Evolutionary conservation across 2,888 invertebrate genomes (phyloP), one percentile per base, ranked within the genome.

Genomic region (Podotricha telesiphe): DNA sequence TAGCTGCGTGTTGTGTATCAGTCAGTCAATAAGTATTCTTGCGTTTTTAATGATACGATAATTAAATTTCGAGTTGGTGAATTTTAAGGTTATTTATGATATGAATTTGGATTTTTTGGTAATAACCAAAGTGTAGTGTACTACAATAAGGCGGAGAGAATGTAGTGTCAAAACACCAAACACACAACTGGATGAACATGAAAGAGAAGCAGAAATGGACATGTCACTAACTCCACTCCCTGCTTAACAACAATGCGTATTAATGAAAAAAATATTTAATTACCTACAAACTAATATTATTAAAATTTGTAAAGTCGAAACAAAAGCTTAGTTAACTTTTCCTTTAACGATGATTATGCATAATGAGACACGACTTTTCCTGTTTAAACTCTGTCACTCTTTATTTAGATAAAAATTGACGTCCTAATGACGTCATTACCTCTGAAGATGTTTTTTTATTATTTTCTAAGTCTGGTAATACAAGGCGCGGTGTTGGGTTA

Each of bases 321-420:
- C 53, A 55, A 55, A 55, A 55, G 34, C 53, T 34, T 34, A 0
- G n/a, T 53, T 3, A 53, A 34, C 53, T 55, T 53, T 53, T 28
- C 53, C 34, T 34, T 55, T 42, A 17, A 55, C 17, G 34, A n/a
- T 17, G 34, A 55, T 55, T 55, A 55, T n/a, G 34, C 53, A 11
- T 55, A 55, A 55, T 55, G 34, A 34, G 17, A 34, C 11, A 11
- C 2, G 53, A 55, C 53, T 55, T 55, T 53, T 55, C 53, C 53
- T 55, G 17, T 55, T 55, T 55, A 34, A 17, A n/a, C 53, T 34
- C 53, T 55, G 53, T 55, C 53, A 55, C n/a, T 55, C n/a, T n/a
- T 55, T 17, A 55, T 55, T 55, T 55, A 55, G 10, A 17, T 34
- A 55, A 11, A 55, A 55, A 55, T 55, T 34, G 17, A 55, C n/a